Evolutionary conservation across 2,797 vertebrate genomes (phyloP).

Genomic region (Enoplosus armatus): DNA sequence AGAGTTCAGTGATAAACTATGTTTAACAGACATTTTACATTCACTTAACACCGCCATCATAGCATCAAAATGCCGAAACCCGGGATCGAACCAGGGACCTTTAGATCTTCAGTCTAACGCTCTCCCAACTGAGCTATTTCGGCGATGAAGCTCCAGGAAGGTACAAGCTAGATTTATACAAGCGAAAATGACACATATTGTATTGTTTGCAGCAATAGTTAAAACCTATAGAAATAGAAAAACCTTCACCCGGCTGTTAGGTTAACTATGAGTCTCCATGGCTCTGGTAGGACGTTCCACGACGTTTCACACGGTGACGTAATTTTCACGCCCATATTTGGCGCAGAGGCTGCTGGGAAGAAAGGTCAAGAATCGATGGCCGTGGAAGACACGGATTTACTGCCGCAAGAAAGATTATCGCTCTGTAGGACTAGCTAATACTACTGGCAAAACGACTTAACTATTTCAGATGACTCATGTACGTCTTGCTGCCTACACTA

Average conservation of each 20-base stretch:
- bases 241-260: rapidly evolving
- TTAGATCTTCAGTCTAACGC: constrained; percentile 82
- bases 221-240: too few species aligned
- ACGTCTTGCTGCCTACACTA: rapidly evolving
- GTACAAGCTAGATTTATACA: too few species aligned
- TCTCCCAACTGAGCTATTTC: constrained; percentile 83
- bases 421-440: not conserved
- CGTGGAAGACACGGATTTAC: constrained; percentile 19
- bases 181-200: rapidly evolving
- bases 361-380: constrained; percentile 75
- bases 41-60: too few species aligned
- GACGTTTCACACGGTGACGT: constrained; percentile 59
- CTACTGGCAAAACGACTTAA: rapidly evolving
- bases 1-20: too few species aligned
- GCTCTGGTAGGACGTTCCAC: not conserved
- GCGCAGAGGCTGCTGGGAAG: constrained; percentile 81
- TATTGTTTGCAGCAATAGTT: rapidly evolving
- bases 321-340: constrained; percentile 23
- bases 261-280: not conserved
- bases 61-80: constrained; percentile 77
- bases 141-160: not conserved
- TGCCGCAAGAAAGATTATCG: not conserved
- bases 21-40: too few species aligned
- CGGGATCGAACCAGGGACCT: constrained; percentile 78
- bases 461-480: rapidly evolving